Evolutionary conservation across 1,140 invertebrate genomes (phyloP).

Genomic region (Calosoma granatense): DNA sequence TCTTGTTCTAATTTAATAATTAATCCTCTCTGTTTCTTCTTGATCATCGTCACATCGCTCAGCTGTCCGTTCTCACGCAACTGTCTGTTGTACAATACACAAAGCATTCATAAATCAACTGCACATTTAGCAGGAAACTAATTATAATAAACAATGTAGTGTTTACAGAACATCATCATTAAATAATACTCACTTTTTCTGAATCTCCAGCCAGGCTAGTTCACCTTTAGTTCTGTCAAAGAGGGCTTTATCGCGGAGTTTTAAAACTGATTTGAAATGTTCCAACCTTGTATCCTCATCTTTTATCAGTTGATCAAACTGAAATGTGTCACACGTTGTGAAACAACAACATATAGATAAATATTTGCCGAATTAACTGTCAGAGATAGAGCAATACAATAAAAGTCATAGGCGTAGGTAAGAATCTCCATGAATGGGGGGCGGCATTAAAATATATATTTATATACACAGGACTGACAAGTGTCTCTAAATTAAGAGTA

Average conservation of each 20-base stretch:
- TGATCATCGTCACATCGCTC: slow-evolving; percentile 29
- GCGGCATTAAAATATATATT: no score
- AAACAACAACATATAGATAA: slow-evolving; percentile 3
- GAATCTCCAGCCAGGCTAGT: slow-evolving; percentile 31
- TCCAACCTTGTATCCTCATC: slow-evolving; percentile 31
- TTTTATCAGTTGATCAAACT: slow-evolving; percentile 33
- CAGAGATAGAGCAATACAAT: slow-evolving; percentile 11
- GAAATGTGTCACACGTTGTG: slow-evolving; percentile 14
- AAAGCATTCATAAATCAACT: no score
- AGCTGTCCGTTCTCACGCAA: slow-evolving; percentile 30
- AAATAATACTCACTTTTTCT: slow-evolving; percentile 29
- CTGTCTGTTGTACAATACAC: slow-evolving; percentile 23
- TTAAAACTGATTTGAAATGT: slow-evolving; percentile 30
- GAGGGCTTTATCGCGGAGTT: slow-evolving; percentile 30
- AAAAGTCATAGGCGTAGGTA: slow-evolving; percentile 7
- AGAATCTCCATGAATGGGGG: not conserved
- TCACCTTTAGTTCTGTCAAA: slow-evolving; percentile 31
- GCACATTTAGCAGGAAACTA: no score
- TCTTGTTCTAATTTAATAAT: slow-evolving; percentile 31
- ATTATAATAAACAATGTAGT: no score
- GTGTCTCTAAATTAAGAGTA: no score
- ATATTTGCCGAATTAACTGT: slow-evolving; percentile 2
- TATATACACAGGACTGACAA: no score
- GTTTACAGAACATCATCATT: no score
- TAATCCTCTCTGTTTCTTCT: slow-evolving; percentile 33